These are phyloP conservation scores for Tetramorium parvispinum DNA, from an alignment of 1,140 invertebrate species.

Conservation along the genomic window DNA sequence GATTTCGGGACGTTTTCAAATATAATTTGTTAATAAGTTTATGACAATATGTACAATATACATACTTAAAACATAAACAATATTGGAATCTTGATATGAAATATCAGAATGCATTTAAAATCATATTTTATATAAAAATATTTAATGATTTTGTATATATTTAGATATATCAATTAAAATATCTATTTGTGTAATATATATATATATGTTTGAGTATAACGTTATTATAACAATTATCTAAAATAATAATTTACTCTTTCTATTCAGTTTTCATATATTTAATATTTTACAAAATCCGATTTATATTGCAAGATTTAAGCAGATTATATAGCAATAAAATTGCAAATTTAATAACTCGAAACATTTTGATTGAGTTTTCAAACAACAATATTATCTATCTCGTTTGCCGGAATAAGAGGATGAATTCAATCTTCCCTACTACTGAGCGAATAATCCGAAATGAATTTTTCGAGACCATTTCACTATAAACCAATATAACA, in stretches of 20 bases:
- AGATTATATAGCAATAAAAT: neutral
- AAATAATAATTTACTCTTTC: neutral
- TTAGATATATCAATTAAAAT: neutral
- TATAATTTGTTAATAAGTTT: neutral
- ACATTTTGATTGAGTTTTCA: conserved; percentile 19
- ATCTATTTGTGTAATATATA: neutral
- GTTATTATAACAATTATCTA: neutral
- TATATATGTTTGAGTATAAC: neutral
- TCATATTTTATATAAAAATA: neutral
- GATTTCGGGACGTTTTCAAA: neutral
- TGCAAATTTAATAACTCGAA: neutral
- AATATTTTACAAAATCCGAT: neutral
- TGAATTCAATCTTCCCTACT: neutral
- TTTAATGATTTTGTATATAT: neutral
- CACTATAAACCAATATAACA: neutral
- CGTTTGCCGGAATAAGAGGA: neutral
- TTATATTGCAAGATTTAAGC: neutral
- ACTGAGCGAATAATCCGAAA: neutral
- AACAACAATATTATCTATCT: conserved; percentile 14
- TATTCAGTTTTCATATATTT: neutral
- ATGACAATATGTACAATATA: neutral
- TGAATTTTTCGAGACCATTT: neutral
- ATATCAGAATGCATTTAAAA: neutral
- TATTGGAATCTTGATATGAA: neutral
- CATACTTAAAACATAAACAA: neutral